These are phyloP conservation scores for Rhegmatorhina hoffmannsi DNA, from an alignment of 2,113 vertebrate species.

Conservation along the genomic window DNA sequence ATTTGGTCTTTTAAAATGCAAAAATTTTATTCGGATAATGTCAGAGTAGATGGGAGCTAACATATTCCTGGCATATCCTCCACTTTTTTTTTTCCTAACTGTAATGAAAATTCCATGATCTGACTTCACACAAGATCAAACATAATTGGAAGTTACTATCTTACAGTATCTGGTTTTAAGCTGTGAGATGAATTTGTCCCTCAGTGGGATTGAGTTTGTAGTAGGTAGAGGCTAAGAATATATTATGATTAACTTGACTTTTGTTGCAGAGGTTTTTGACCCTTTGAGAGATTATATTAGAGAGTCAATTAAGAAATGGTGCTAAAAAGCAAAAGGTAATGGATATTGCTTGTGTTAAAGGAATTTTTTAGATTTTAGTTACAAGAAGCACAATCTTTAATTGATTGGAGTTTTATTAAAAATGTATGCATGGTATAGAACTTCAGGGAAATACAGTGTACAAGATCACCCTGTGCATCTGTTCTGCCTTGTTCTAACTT, in stretches of 20 bases:
- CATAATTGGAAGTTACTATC: neutral
- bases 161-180: neutral
- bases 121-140: neutral
- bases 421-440: neutral
- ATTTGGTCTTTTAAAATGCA: neutral
- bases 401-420: constrained; percentile 1
- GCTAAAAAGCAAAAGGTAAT: neutral
- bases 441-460: neutral
- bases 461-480: neutral
- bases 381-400: neutral
- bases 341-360: neutral
- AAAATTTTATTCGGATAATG: neutral
- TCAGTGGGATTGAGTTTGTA: neutral
- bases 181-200: neutral
- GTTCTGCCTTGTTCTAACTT: constrained; percentile 21
- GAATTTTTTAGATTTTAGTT: neutral
- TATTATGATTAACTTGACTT: neutral
- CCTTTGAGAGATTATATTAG: neutral
- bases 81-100: neutral
- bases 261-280: neutral
- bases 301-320: neutral
- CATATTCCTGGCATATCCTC: neutral
- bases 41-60: neutral
- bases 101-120: neutral
- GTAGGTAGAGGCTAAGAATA: neutral